Percentiles rank a stretch among this genome's conserved stretches.
These are phyloP conservation scores for Megalops atlanticus DNA, from an alignment of 2,113 vertebrate genomes.

Conservation along the genomic window DNA sequence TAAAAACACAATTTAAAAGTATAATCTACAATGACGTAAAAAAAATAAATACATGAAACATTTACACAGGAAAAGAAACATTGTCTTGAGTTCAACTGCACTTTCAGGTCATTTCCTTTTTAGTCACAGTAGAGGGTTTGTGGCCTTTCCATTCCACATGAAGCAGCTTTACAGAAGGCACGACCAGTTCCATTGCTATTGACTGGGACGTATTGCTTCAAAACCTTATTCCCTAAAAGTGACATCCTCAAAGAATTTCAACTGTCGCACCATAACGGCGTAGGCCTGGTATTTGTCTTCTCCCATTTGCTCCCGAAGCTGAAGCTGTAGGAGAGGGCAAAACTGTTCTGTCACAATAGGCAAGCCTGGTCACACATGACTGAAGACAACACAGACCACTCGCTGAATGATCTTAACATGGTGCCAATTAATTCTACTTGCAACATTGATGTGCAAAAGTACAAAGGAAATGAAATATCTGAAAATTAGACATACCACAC, in stretches of 20 bases:
- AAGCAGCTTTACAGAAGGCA: neutral
- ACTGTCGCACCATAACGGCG: conserved; percentile 84
- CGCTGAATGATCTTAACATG: too few species aligned
- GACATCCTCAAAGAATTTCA: conserved; percentile 92
- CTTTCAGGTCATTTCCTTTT: neutral
- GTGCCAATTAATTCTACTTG: too few species aligned
- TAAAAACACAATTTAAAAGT: neutral
- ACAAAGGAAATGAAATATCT: too few species aligned
- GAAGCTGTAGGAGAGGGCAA: conserved; percentile 63
- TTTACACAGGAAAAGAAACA: neutral
- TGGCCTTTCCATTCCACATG: neutral
- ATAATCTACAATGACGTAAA: neutral
- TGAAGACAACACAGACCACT: too few species aligned
- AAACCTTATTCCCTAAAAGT: conserved; percentile 66
- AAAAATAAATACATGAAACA: neutral
- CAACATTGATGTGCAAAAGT: too few species aligned
- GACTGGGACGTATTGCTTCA: neutral
- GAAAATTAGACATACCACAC: too few species aligned
- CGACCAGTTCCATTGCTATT: neutral
- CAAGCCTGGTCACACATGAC: too few species aligned
- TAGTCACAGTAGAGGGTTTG: neutral
- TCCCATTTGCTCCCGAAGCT: conserved; percentile 81
- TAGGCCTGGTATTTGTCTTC: conserved; percentile 83
- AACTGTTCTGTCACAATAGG: too few species aligned
- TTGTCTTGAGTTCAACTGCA: neutral